Percentiles rank a stretch among this genome's conserved stretches.
Conservation (phyloP, 2,888 invertebrate genomes). For the Theretra japonica region DNA sequence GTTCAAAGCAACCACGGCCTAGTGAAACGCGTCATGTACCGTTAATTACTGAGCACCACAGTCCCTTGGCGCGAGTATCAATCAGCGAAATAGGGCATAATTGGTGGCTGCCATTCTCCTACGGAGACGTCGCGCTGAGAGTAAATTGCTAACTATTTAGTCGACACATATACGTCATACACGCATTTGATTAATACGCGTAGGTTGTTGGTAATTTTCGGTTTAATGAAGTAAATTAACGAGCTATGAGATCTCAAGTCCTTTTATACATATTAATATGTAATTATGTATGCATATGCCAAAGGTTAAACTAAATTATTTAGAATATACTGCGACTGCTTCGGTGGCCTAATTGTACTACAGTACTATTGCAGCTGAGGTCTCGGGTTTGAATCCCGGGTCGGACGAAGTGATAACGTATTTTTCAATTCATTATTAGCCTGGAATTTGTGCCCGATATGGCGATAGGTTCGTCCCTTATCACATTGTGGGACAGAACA, state of each 20-base stretch:
- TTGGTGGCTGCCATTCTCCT: constrained; percentile 36
- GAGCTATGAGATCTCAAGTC: neutral
- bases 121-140: constrained; percentile 32
- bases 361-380: no score
- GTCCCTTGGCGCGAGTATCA: constrained; percentile 38
- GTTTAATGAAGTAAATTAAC: neutral
- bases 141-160: constrained; percentile 17
- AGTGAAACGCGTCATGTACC: constrained; percentile 21
- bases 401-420: no score
- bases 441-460: no score
- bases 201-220: neutral
- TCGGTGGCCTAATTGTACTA: no score
- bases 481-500: no score
- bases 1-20: neutral
- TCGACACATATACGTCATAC: neutral
- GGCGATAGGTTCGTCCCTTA: no score
- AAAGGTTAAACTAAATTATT: no score
- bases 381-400: no score
- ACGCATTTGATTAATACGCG: neutral
- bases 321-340: no score
- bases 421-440: no score
- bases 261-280: no score
- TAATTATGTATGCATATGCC: no score
- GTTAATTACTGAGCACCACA: constrained; percentile 37
- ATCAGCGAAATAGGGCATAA: constrained; percentile 40